Conservation (phyloP, 2,888 invertebrate species). For the Nudaria mundana region DNA sequence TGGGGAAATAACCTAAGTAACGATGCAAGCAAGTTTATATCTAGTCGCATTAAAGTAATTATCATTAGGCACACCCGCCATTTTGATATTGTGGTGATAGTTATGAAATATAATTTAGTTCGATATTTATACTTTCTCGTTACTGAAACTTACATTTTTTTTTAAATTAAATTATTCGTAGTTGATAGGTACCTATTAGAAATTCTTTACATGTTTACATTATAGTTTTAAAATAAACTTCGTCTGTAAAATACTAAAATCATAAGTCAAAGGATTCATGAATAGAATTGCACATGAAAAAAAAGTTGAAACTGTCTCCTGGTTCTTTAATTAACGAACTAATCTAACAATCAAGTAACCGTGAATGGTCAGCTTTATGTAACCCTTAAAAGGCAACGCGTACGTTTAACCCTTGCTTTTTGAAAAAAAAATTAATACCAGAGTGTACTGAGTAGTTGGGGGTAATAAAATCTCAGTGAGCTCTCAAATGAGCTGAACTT, state of each 20-base stretch:
- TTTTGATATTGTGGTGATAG: slow-evolving; percentile 29
- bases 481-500: slow-evolving; percentile 81
- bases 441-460: slow-evolving; percentile 64
- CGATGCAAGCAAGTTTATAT: slow-evolving; percentile 29
- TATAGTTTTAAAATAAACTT: background rate
- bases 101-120: slow-evolving; percentile 13
- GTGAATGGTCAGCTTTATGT: slow-evolving; percentile 69
- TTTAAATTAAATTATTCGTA: too few relatives aligned
- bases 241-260: background rate
- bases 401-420: slow-evolving; percentile 67
- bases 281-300: slow-evolving; percentile 23
- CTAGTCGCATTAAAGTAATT: slow-evolving; percentile 59
- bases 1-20: slow-evolving; percentile 49
- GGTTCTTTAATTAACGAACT: slow-evolving; percentile 68
- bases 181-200: too few relatives aligned
- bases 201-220: background rate
- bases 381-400: slow-evolving; percentile 65
- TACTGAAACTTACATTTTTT: too few relatives aligned
- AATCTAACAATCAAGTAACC: slow-evolving; percentile 69
- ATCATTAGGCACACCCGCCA: slow-evolving; percentile 60
- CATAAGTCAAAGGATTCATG: slow-evolving; percentile 19
- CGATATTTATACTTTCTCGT: too few relatives aligned
- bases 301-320: slow-evolving; percentile 63
- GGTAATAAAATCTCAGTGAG: slow-evolving; percentile 79
- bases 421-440: slow-evolving; percentile 65